Conservation (phyloP, 1,140 invertebrate genomes). For the Drosophila lacertosa region DNA sequence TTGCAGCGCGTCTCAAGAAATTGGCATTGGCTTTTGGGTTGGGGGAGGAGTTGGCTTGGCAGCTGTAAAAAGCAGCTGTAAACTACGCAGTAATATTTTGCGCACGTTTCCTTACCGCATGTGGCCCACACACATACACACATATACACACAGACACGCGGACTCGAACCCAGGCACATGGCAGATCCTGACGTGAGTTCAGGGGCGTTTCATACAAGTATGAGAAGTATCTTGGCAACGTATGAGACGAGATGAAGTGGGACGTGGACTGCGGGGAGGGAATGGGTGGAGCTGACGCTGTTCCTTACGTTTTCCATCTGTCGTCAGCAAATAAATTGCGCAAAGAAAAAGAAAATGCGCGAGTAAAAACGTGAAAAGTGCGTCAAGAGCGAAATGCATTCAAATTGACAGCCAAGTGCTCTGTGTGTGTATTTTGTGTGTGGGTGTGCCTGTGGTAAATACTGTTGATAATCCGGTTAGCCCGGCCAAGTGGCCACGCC, state of each 20-base stretch:
- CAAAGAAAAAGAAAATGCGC: slow-evolving; percentile 45
- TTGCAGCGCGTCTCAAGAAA: slow-evolving; percentile 67
- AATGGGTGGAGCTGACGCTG: neutral
- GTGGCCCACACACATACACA: slow-evolving; percentile 23
- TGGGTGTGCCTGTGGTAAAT: neutral
- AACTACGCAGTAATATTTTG: slow-evolving; percentile 74
- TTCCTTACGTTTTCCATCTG: slow-evolving; percentile 29
- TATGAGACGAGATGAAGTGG: neutral
- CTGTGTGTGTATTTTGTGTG: neutral
- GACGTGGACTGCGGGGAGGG: neutral
- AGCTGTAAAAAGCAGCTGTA: slow-evolving; percentile 26
- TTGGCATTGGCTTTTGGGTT: slow-evolving; percentile 33
- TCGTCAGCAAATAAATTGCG: slow-evolving; percentile 32
- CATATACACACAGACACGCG: slow-evolving; percentile 6
- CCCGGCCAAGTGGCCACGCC: neutral
- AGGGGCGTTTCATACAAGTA: slow-evolving; percentile 47
- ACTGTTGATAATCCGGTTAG: slow-evolving; percentile 4
- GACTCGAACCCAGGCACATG: slow-evolving; percentile 8
- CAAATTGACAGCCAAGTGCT: slow-evolving; percentile 16
- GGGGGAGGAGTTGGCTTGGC: slow-evolving; percentile 16
- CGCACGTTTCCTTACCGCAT: slow-evolving; percentile 43
- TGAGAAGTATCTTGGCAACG: slow-evolving; percentile 26
- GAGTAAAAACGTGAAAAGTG: slow-evolving; percentile 38
- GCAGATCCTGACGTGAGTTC: slow-evolving; percentile 64
- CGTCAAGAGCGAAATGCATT: slow-evolving; percentile 38